A percentile compares a stretch with the other conserved stretches of the same genome.
Conservation (phyloP, 2,888 invertebrate species). For the Acronicta aceris region DNA sequence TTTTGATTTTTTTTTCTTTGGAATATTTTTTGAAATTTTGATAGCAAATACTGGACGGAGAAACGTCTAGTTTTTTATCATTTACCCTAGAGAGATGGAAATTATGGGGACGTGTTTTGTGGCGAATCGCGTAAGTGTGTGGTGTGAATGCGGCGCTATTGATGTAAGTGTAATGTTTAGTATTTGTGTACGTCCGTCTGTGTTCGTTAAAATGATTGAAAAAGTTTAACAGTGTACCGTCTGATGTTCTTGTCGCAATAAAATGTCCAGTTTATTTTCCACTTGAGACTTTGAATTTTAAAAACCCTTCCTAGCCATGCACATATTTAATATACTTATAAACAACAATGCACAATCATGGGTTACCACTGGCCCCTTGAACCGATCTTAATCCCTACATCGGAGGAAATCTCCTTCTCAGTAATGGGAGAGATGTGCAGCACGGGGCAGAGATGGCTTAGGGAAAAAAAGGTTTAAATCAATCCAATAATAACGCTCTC, state of each 20-base stretch:
- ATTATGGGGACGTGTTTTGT: conserved; percentile 60
- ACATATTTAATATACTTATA: too few relatives aligned
- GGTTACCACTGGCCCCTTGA: too few relatives aligned
- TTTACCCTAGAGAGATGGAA: conserved; percentile 42
- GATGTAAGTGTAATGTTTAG: conserved; percentile 83
- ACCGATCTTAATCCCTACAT: too few relatives aligned
- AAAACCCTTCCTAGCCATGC: neutral
- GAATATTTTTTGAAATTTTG: conserved; percentile 67
- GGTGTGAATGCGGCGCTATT: conserved; percentile 65
- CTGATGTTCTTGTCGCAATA: conserved; percentile 72
- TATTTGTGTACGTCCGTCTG: conserved; percentile 68
- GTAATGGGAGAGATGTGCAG: too few relatives aligned
- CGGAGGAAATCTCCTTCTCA: too few relatives aligned
- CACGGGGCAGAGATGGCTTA: too few relatives aligned
- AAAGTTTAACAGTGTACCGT: conserved; percentile 71
- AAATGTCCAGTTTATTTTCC: conserved; percentile 63
- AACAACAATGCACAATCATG: too few relatives aligned
- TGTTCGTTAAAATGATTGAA: conserved; percentile 69
- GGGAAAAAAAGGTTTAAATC: too few relatives aligned
- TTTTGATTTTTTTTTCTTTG: conserved; percentile 52
- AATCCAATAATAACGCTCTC: too few relatives aligned
- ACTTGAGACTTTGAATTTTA: conserved; percentile 27
- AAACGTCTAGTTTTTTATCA: conserved; percentile 52
- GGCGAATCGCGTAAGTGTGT: conserved; percentile 62
- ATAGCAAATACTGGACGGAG: conserved; percentile 76